Evolutionary conservation across 1,140 invertebrate genomes (phyloP), one percentile per base, ranked within the genome.

Genomic region (Aphelenchoides fujianensis): DNA sequence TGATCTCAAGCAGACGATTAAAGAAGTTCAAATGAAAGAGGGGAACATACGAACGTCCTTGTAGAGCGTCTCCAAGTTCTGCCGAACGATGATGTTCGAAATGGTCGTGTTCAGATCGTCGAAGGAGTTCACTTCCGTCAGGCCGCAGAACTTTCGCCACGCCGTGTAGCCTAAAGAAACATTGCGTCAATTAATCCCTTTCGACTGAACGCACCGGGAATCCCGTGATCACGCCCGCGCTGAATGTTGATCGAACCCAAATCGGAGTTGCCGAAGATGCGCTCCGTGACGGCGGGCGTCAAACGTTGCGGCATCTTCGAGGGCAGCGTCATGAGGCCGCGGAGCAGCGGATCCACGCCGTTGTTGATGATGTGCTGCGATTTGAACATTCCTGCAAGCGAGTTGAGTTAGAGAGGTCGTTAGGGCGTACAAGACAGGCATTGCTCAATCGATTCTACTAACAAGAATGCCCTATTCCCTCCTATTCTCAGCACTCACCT

Each of bases 141-240:
- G 84, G 2, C 91, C 91, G 82, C 93, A 94, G 70, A 91, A 90
- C 52, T 90, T 88, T 63, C 94, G 87, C 82, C 90, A 91, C 59
- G 90, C 89, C 72, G 92, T 90, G 77, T 91, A 91, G 0, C 88
- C 85, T 2, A 89, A 87, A 2, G 90, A 75, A 1, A 89, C n/a
- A 90, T n/a, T n/a, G n/a, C 75, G 90, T 89, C 76, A 90, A 90
- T 64, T 64, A 41, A 36, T 12, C 34, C 28, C 32, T 28, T 2
- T 3, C 12, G 0, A 57, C 1, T 52, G 12, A 7, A n/a, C 23
- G n/a, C 19, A 16, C 30, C 72, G 28, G 62, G 34, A 53, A 76
- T 32, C 5, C 55, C 90, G 73, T 90, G 89, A 78, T 90, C 90
- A 66, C 82, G 86, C n/a, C 93, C 92, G 68, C 93, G 88, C 85